These are phyloP conservation scores for Ceramica pisi DNA, from an alignment of 2,888 invertebrate species.

Conservation along the genomic window DNA sequence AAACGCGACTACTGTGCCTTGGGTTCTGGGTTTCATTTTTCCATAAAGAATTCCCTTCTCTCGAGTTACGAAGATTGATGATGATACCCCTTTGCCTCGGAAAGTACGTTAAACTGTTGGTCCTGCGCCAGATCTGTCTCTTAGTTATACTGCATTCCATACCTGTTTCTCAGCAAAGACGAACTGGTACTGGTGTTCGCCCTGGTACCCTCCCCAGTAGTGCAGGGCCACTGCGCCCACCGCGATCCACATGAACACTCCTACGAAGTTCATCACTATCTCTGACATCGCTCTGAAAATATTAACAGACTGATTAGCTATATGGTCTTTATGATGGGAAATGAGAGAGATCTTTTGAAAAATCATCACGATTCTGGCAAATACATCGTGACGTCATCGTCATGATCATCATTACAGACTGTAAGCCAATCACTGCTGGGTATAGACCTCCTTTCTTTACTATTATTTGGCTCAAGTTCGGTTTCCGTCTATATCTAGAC, in stretches of 20 bases:
- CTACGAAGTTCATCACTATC: slow-evolving; percentile 96
- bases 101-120: no score
- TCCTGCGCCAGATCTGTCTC: no score
- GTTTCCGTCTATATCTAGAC: background rate
- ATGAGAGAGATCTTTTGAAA: background rate
- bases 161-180: slow-evolving; percentile 94
- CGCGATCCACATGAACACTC: slow-evolving; percentile 95
- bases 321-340: background rate
- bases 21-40: no score
- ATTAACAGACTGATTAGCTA: background rate
- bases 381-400: background rate
- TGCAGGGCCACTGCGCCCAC: slow-evolving; percentile 96
- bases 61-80: no score
- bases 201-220: slow-evolving; percentile 97
- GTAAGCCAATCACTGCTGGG: background rate
- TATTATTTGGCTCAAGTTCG: no score
- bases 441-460: background rate
- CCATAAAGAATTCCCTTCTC: no score
- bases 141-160: background rate
- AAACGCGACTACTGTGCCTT: no score
- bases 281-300: slow-evolving; percentile 93
- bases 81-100: no score
- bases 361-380: background rate
- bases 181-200: slow-evolving; percentile 94
- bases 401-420: background rate